A percentile compares a stretch with the other conserved stretches of the same genome.
phyloP scores from a whole-genome alignment of 1,140 invertebrate species.

The Saxidomus purpurata region DNA sequence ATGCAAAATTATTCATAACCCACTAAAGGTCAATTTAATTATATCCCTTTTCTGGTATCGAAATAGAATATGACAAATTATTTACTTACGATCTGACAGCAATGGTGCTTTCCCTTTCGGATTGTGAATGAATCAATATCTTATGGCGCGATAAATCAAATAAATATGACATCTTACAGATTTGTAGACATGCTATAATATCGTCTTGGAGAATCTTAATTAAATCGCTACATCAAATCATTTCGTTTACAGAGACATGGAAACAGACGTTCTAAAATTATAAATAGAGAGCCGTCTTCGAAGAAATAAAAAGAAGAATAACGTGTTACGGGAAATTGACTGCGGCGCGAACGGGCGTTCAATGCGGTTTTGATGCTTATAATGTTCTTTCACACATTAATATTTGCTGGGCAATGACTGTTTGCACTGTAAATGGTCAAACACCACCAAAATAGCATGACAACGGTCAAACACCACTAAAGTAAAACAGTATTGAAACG shows the following conservation, averaged over 20 bases:
- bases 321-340: too few species aligned
- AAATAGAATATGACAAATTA: slow-evolving; percentile 7
- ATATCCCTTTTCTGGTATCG: not conserved
- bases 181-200: slow-evolving; percentile 15
- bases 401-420: too few species aligned
- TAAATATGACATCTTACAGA: slow-evolving; percentile 19
- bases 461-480: too few species aligned
- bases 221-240: slow-evolving; percentile 26
- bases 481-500: too few species aligned
- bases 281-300: not conserved
- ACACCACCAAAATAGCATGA: too few species aligned
- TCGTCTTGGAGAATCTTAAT: not conserved
- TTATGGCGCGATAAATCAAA: not conserved
- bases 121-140: not conserved
- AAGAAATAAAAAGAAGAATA: too few species aligned
- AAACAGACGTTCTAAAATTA: not conserved
- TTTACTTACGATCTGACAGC: not conserved
- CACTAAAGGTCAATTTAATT: not conserved
- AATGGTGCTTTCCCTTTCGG: not conserved
- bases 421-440: too few species aligned
- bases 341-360: too few species aligned
- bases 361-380: too few species aligned
- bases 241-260: not conserved
- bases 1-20: not conserved
- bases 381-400: too few species aligned